These are phyloP conservation scores for Hippasteria phrygiana DNA, from an alignment of 53 echinoderm and acorn worm species.

Conservation along the genomic window DNA sequence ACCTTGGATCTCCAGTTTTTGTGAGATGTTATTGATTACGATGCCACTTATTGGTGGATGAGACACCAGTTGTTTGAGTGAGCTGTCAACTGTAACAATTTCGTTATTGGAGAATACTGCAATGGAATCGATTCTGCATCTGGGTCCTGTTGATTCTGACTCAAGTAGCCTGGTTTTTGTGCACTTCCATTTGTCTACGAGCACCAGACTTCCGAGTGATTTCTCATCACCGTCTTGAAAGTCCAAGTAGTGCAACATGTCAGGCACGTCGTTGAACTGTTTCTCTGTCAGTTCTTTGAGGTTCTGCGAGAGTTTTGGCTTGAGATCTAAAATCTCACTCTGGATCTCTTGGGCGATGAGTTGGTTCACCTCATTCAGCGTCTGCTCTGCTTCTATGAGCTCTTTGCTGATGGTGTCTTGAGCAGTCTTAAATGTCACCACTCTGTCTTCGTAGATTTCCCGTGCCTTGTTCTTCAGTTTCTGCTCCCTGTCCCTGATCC, in stretches of 20 bases:
- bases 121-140: neutral
- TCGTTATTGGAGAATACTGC: slow-evolving; percentile 25
- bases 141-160: slow-evolving; percentile 7
- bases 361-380: neutral
- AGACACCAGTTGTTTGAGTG: neutral
- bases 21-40: neutral
- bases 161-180: neutral
- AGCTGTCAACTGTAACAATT: neutral
- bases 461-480: slow-evolving; percentile 26
- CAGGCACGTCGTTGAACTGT: neutral
- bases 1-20: neutral
- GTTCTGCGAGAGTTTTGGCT: neutral
- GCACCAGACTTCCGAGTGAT: slow-evolving; percentile 1
- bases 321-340: neutral
- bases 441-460: slow-evolving; percentile 26
- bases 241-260: neutral
- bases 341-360: neutral
- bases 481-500: slow-evolving; percentile 18
- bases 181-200: slow-evolving; percentile 7
- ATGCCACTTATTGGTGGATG: neutral
- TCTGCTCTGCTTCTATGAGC: neutral
- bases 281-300: neutral
- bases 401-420: neutral
- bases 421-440: slow-evolving; percentile 10
- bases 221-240: slow-evolving; percentile 7